Base-by-base conservation (phyloP, 1,140 invertebrate species). In the Glossosoma conforme region DNA sequence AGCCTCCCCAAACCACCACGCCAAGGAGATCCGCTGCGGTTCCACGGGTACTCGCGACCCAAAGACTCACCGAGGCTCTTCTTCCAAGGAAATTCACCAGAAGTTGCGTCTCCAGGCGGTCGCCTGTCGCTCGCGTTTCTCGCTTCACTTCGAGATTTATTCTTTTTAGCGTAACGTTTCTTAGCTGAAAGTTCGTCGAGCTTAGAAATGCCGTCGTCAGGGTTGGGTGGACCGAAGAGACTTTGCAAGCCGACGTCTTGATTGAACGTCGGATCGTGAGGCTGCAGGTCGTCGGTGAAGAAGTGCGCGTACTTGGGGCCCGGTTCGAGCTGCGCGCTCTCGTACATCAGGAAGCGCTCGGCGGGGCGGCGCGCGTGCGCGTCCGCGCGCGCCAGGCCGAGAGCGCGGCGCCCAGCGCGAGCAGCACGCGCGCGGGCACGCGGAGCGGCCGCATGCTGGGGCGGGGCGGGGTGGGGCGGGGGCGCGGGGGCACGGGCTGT, bases 151-250 rank as follows among this genome's bases (percentile, higher is more conserved):
- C 52, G 46, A 4, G 36, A 49, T 17, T 54, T 54, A 28, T 54
- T 55, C 42, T 55, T 59, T 30, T 59, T 59, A 13, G 53, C 43
- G 46, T 59, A 59, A n/a, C 57, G 38, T 46, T 52, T 55, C 28
- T 59, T 59, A 10, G 53, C 50, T 0, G 49, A 44, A 14, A 59
- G 46, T 30, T 59, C 57, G 36, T 59, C 57, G 9, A 59, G 41
- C n/a, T 59, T 56, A 14, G 57, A 56, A 10, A 59, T 52, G 42
- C 56, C 53, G 22, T 56, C 57, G 37, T 59, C 57, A n/a, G 57
- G 57, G 24, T 59, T 55, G 11, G 52, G 48, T 3, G 53, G 53
- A 1, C 57, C 57, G 49, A 59, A 59, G 0, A 59, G 37, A 6
- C 48, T 59, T 18, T 59, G 57, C 11, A 59, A 45, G 9, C 57